Conservation (phyloP, 2,888 invertebrate species). For the Macrophya alboannulata region DNA sequence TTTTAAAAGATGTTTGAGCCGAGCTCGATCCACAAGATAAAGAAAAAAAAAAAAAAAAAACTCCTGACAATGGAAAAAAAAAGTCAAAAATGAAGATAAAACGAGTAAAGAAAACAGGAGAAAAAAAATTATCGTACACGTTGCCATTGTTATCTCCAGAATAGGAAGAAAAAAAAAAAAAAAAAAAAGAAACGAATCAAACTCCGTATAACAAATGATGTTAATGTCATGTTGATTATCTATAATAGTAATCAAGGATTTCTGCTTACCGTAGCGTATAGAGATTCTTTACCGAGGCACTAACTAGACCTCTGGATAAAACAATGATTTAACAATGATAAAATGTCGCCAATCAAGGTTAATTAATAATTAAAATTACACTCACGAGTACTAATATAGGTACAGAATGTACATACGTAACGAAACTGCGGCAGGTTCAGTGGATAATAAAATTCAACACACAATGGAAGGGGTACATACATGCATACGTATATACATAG, state of each 20-base stretch:
- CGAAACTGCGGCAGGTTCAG: too few relatives aligned
- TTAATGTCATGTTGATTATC: background rate
- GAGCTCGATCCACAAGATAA: background rate
- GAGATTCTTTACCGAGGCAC: background rate
- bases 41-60: background rate
- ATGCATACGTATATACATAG: background rate
- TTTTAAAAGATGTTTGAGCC: background rate
- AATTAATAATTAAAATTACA: slow-evolving; percentile 11
- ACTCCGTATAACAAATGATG: background rate
- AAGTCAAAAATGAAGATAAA: background rate
- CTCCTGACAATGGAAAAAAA: background rate
- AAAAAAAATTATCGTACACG: background rate
- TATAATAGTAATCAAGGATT: background rate
- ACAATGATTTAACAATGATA: slow-evolving; percentile 2
- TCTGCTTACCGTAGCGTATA: background rate
- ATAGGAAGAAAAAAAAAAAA: too few relatives aligned
- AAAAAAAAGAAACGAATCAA: background rate
- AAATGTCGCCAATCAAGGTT: background rate
- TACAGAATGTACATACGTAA: background rate
- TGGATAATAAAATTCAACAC: too few relatives aligned
- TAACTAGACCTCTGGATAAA: background rate
- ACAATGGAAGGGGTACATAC: too few relatives aligned
- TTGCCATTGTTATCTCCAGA: background rate
- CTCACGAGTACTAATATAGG: background rate
- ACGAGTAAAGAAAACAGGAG: background rate